Evolutionary conservation across 2,113 vertebrate genomes (phyloP).

Genomic region (Mionectes macconnelli): DNA sequence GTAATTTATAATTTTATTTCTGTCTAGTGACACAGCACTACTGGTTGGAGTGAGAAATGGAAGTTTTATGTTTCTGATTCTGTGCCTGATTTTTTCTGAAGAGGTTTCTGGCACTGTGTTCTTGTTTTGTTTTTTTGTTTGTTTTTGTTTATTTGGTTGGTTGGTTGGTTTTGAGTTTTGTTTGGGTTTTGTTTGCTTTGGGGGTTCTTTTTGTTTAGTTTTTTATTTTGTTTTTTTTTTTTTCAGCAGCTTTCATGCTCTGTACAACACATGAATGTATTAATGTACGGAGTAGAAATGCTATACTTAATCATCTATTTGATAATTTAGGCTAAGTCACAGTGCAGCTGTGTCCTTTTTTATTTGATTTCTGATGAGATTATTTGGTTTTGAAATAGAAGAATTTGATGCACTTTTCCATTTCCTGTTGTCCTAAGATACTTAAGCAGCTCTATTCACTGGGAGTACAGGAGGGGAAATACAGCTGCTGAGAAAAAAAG

Average conservation of each 20-base stretch:
- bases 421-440: slow-evolving; percentile 8
- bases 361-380: not conserved
- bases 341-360: not conserved
- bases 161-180: too few relatives aligned
- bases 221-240: not conserved
- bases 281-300: not conserved
- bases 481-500: slow-evolving; percentile 22
- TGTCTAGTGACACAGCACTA: not conserved
- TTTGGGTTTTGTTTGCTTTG: too few relatives aligned
- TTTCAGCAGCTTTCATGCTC: not conserved
- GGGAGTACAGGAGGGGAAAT: not conserved
- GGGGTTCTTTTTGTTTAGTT: not conserved
- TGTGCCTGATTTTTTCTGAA: not conserved
- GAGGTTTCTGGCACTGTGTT: not conserved
- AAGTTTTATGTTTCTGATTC: not conserved
- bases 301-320: not conserved
- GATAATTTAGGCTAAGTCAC: not conserved
- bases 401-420: not conserved
- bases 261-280: not conserved
- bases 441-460: slow-evolving; percentile 11
- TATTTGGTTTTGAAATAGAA: not conserved
- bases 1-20: not conserved
- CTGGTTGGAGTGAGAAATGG: not conserved
- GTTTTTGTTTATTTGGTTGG: too few relatives aligned
- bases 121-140: not conserved